These are phyloP conservation scores for Potorous gilbertii DNA, from an alignment of 2,797 vertebrate genomes.

Conservation along the genomic window DNA sequence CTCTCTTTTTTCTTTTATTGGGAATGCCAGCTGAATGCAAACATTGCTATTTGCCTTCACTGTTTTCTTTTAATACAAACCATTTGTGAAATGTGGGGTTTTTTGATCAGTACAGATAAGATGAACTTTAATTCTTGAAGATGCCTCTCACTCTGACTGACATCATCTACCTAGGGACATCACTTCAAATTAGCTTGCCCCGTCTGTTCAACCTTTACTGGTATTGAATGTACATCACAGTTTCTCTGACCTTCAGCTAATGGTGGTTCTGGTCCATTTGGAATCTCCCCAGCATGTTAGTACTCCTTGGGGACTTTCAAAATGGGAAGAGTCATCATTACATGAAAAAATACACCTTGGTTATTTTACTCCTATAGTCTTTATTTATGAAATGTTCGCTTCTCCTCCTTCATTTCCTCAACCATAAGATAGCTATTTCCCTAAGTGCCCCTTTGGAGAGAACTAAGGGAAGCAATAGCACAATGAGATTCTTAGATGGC, in stretches of 20 bases:
- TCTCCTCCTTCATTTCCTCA: conserved; percentile 38
- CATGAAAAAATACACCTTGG: conserved; percentile 5
- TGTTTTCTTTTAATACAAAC: conserved; percentile 19
- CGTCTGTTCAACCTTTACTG: background rate
- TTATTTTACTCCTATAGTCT: conserved; percentile 29
- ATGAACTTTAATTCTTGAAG: conserved; percentile 11
- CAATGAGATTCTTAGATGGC: background rate
- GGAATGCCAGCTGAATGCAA: conserved; percentile 6
- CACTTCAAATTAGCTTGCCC: conserved; percentile 22
- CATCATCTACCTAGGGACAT: background rate
- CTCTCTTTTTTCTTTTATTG: background rate
- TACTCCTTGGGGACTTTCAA: conserved; percentile 18
- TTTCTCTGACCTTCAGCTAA: background rate
- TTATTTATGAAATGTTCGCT: conserved; percentile 23
- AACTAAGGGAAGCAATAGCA: conserved; percentile 28
- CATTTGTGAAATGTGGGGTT: background rate
- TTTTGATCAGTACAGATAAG: background rate
- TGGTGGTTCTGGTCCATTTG: background rate
- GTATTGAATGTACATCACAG: conserved; percentile 8
- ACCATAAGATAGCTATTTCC: conserved; percentile 1
- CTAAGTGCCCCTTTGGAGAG: conserved; percentile 15
- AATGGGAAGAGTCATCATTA: conserved; percentile 14
- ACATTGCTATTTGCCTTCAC: background rate
- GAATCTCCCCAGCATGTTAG: background rate
- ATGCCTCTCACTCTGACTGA: conserved; percentile 36